Percentiles rank a stretch among this genome's conserved stretches.
These are phyloP conservation scores for Argya squamiceps DNA, from an alignment of 2,797 vertebrate species.

Conservation along the genomic window DNA sequence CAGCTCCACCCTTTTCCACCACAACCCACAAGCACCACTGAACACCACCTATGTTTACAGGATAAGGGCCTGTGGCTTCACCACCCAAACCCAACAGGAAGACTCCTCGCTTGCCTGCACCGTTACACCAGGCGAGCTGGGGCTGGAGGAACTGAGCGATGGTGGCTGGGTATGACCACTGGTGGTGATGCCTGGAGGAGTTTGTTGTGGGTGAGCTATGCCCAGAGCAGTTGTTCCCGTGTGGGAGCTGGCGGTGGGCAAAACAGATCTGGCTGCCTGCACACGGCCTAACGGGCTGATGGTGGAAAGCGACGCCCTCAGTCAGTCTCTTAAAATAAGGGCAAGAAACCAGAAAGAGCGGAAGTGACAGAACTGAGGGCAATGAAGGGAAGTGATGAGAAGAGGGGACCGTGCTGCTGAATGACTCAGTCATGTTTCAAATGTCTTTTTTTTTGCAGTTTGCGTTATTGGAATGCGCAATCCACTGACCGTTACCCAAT, in stretches of 20 bases:
- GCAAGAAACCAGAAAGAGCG: fast-evolving
- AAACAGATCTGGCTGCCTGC: not conserved
- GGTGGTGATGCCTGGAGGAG: not conserved
- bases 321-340: not conserved
- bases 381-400: not conserved
- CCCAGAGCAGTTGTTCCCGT: fast-evolving
- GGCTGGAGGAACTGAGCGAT: not conserved
- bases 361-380: not conserved
- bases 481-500: fast-evolving
- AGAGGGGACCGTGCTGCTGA: not conserved
- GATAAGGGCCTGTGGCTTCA: not conserved
- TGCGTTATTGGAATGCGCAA: not conserved
- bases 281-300: fast-evolving
- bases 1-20: not conserved
- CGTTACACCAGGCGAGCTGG: fast-evolving
- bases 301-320: not conserved
- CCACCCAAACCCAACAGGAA: not conserved
- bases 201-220: fast-evolving
- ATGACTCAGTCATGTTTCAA: not conserved
- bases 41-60: not conserved
- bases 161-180: not conserved
- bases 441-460: not conserved
- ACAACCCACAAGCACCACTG: not conserved
- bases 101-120: fast-evolving
- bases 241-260: fast-evolving